Base-by-base conservation (phyloP, 2,797 vertebrate genomes). In the Lepus oiostolus region DNA sequence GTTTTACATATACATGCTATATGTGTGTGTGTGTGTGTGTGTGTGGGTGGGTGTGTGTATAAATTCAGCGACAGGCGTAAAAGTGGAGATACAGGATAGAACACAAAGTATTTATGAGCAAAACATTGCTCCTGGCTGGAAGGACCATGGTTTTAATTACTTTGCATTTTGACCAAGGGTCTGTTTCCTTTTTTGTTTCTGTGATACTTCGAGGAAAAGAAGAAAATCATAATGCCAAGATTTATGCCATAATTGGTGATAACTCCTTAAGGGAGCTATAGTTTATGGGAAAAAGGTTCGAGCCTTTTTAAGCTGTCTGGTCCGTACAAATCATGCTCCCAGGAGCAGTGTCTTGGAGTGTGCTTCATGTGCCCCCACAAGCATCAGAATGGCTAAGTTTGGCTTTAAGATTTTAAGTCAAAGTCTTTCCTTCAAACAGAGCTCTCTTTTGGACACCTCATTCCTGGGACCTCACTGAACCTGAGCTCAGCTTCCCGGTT, bases 31-130 rank as follows among this genome's bases (percentile, higher is more conserved):
- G 19, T 58, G 5, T 58, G 17, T 58, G 17, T 58, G 17, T 35
- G 35, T 0, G 12, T 17, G 17, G 17, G 52, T 17, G 17, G 3
- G 5, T 17, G 3, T 54, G 17, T 17, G 17, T 19, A 58, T 19
- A 58, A 58, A 38, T 35, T 92, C 22, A 52, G 26, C 28, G 60
- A 28, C 50, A n/a, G 74, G 35, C 65, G 62, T 70, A 67, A 77
- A 92, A 77, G 16, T 42, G 8, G 68, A 80, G n/a, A 90, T 32
- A n/a, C 2, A 13, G 7, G 70, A 42, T 54, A 74, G 35, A 79
- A 86, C 82, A 21, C 58, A 89, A 77, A 26, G 32, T 74, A 11
- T 26, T 91, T 35, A 28, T 74, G 82, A 70, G n/a, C 30, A 89
- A 92, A 96, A 38, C 1, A 42, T 32, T 84, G 21, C 6, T 62